Conservation (phyloP, 2,113 vertebrate species). For the Kryptolebias marmoratus region DNA sequence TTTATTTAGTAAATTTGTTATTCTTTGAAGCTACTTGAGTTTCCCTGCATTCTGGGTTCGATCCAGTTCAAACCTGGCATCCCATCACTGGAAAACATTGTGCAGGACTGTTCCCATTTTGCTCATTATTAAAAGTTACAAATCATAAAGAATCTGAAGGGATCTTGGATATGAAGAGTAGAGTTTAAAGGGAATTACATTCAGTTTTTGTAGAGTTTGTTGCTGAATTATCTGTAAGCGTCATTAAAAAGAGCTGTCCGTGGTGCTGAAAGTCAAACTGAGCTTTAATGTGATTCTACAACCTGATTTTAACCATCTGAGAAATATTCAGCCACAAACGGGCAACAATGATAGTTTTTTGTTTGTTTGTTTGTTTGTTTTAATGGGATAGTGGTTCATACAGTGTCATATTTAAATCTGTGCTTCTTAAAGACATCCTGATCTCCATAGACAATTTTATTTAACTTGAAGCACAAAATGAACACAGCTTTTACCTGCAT, state of each 20-base stretch:
- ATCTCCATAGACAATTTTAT: background rate
- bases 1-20: no score
- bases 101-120: no score
- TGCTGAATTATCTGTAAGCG: background rate
- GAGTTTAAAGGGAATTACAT: background rate
- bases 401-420: background rate
- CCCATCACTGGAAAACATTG: background rate
- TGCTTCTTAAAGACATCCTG: background rate
- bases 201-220: background rate
- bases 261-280: conserved; percentile 65
- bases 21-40: no score
- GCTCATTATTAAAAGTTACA: no score
- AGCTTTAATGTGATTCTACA: background rate
- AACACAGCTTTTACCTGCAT: background rate
- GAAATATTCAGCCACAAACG: background rate
- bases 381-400: background rate
- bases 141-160: no score
- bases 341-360: background rate
- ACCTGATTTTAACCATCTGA: background rate
- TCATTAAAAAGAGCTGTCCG: conserved; percentile 55
- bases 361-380: background rate
- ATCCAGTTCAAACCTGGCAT: no score
- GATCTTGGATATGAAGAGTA: background rate
- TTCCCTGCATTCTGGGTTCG: background rate
- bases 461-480: background rate